A percentile compares a stretch with the other conserved stretches of the same genome.
phyloP scores from a whole-genome alignment of 2,888 invertebrate genomes.

The Ceratothoa steindachneri region DNA sequence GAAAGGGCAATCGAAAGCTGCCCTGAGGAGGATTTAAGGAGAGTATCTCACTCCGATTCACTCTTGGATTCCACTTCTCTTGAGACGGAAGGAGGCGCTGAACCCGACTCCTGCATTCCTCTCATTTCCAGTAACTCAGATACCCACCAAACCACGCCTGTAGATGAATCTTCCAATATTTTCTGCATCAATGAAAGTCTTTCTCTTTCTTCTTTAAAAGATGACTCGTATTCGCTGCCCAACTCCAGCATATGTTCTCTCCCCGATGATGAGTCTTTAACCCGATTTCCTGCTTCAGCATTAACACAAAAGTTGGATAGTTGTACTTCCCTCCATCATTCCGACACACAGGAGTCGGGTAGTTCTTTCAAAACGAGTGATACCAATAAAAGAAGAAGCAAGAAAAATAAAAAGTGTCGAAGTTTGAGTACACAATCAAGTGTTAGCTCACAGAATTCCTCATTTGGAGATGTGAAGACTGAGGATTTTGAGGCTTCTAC shows the following conservation, averaged over 20 bases:
- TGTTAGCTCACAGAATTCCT: not conserved
- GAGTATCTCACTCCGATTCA: not conserved
- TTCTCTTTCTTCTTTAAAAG: not conserved
- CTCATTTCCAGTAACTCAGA: not conserved
- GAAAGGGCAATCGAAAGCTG: not conserved
- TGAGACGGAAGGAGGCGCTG: not conserved
- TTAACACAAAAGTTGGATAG: not conserved
- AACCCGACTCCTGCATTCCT: not conserved
- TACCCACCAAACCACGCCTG: not conserved
- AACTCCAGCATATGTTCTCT: not conserved
- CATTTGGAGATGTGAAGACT: not conserved
- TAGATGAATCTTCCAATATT: not conserved
- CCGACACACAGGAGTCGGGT: not conserved
- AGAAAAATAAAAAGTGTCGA: not conserved
- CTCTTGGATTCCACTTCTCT: not conserved
- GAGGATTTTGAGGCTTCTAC: not conserved
- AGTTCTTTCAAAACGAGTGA: not conserved
- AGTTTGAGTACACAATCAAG: not conserved
- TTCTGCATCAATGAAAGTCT: not conserved
- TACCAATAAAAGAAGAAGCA: not conserved
- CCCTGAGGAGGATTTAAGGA: not conserved
- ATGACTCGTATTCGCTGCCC: not conserved
- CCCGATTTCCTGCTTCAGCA: too few species aligned
- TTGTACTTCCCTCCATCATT: not conserved
- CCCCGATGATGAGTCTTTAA: not conserved